These are phyloP conservation scores for Mythimna pallens DNA, from an alignment of 2,888 invertebrate genomes.

Conservation along the genomic window DNA sequence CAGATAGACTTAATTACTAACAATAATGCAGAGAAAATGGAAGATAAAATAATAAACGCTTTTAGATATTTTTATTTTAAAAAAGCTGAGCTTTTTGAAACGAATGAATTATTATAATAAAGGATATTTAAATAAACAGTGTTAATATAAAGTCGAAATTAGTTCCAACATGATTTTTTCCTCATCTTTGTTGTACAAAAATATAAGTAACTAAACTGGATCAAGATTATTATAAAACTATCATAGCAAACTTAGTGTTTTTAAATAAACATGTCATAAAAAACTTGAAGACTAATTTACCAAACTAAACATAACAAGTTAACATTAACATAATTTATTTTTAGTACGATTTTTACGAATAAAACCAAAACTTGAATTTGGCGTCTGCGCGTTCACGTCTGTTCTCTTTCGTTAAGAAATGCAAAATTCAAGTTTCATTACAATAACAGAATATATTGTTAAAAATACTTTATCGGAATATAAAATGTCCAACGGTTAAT, in stretches of 20 bases:
- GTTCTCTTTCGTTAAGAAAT: background rate
- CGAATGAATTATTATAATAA: background rate
- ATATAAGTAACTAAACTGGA: too few species aligned
- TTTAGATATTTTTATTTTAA: conserved; percentile 2
- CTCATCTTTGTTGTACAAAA: too few species aligned
- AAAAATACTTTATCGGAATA: background rate
- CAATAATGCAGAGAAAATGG: background rate
- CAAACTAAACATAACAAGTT: background rate
- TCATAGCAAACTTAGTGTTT: too few species aligned
- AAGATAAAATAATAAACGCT: background rate
- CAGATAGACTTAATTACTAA: background rate
- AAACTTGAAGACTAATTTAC: background rate
- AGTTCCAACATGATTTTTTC: too few species aligned
- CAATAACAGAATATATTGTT: background rate
- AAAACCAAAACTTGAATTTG: background rate
- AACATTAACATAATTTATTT: background rate
- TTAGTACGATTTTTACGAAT: background rate
- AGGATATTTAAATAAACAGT: background rate
- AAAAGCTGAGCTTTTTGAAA: background rate
- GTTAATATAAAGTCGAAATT: too few species aligned
- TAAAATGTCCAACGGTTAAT: background rate
- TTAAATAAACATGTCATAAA: background rate
- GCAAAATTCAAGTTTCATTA: background rate
- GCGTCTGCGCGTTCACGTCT: background rate
- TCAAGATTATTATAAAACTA: too few species aligned